Conservation (phyloP, 2,888 invertebrate genomes). For the Clunio marinus region DNA sequence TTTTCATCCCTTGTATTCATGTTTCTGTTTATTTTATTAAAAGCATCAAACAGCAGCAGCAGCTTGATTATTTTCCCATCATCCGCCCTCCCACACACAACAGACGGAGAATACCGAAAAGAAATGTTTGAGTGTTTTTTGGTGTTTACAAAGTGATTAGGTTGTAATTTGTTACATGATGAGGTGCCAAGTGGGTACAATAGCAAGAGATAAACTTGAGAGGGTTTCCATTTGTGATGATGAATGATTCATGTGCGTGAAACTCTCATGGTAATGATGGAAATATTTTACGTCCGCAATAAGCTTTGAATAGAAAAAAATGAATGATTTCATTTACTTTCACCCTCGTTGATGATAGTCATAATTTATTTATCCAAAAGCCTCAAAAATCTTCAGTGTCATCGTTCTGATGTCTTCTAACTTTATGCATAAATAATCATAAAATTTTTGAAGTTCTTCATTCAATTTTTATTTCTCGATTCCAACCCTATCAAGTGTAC, state of each 20-base stretch:
- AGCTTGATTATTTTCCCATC: slow-evolving; percentile 11
- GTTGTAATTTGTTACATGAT: slow-evolving; percentile 24
- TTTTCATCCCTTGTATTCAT: neutral
- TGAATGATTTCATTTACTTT: neutral
- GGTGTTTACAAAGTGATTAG: slow-evolving; percentile 26
- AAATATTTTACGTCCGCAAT: neutral
- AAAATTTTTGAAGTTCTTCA: neutral
- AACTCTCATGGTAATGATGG: neutral
- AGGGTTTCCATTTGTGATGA: neutral
- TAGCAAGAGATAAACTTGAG: too few relatives aligned
- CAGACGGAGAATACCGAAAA: neutral
- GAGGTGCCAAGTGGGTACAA: slow-evolving; percentile 23
- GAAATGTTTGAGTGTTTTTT: neutral
- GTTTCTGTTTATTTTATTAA: slow-evolving; percentile 21
- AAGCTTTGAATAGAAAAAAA: neutral
- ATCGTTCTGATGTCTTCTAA: too few relatives aligned
- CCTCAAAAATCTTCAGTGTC: too few relatives aligned
- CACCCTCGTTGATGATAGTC: too few relatives aligned
- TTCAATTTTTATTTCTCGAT: slow-evolving; percentile 8
- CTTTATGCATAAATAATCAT: slow-evolving; percentile 35
- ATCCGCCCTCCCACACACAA: slow-evolving; percentile 18
- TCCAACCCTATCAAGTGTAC: slow-evolving; percentile 14
- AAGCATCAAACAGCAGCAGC: slow-evolving; percentile 22
- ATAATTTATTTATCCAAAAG: too few relatives aligned
- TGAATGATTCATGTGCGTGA: neutral